These are phyloP conservation scores for Norana najaformis DNA, from an alignment of 2,888 invertebrate genomes.

Conservation along the genomic window DNA sequence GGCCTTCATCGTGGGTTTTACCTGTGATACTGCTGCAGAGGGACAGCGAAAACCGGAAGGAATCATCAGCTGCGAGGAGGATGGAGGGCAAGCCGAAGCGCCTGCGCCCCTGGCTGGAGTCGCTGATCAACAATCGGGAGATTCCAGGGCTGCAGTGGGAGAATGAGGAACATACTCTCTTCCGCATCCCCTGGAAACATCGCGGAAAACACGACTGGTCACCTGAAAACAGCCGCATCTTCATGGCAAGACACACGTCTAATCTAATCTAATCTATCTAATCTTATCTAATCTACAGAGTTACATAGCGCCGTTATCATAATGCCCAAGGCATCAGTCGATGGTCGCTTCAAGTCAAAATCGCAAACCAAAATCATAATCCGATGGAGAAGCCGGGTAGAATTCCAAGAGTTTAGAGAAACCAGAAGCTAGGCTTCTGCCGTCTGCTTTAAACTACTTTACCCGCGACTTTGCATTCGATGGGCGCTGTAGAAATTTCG, in stretches of 20 bases:
- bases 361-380: too few relatives aligned
- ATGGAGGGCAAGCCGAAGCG: slow-evolving; percentile 45
- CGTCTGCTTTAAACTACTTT: too few relatives aligned
- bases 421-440: too few relatives aligned
- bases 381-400: too few relatives aligned
- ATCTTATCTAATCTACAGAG: too few relatives aligned
- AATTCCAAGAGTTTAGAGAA: too few relatives aligned
- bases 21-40: neutral
- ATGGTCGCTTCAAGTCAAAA: too few relatives aligned
- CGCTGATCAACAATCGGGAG: slow-evolving; percentile 48
- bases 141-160: slow-evolving; percentile 54
- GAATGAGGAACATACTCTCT: slow-evolving; percentile 47
- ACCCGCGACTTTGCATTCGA: too few relatives aligned
- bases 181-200: slow-evolving; percentile 58
- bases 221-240: slow-evolving; percentile 31
- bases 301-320: too few relatives aligned
- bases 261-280: neutral
- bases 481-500: too few relatives aligned
- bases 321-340: too few relatives aligned
- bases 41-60: neutral
- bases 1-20: too few relatives aligned
- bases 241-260: slow-evolving; percentile 30
- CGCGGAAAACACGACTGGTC: slow-evolving; percentile 38
- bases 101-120: slow-evolving; percentile 55
- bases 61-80: neutral